phyloP scores from a whole-genome alignment of 1,140 invertebrate species.

The Hycleus cichorii region DNA sequence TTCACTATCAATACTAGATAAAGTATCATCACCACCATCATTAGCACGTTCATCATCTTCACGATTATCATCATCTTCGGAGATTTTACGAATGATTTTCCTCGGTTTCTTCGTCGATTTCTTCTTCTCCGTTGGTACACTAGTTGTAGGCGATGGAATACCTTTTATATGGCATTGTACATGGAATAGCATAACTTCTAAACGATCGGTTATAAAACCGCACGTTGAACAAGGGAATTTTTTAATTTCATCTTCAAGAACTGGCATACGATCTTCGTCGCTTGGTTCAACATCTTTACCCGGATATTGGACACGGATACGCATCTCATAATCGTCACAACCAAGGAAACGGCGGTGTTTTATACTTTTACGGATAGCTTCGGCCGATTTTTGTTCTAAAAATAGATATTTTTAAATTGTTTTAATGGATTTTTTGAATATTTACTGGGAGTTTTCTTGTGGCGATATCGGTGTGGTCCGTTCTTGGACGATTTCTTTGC shows the following conservation, averaged over 20 bases:
- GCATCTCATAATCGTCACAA: slow-evolving; percentile 55
- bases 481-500: slow-evolving; percentile 34
- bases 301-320: slow-evolving; percentile 49
- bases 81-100: background rate
- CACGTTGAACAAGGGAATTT: slow-evolving; percentile 57
- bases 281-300: slow-evolving; percentile 28
- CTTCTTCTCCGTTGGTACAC: slow-evolving; percentile 19
- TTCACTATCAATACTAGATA: slow-evolving; percentile 3
- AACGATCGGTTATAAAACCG: slow-evolving; percentile 52
- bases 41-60: background rate
- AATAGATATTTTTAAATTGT: too few species aligned
- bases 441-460: background rate
- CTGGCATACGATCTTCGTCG: slow-evolving; percentile 12
- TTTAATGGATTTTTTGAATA: background rate
- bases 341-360: slow-evolving; percentile 48
- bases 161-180: slow-evolving; percentile 50
- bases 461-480: background rate
- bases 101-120: slow-evolving; percentile 4
- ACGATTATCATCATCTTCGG: slow-evolving; percentile 4
- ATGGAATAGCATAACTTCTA: slow-evolving; percentile 64
- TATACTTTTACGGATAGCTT: slow-evolving; percentile 30
- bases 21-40: background rate
- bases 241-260: slow-evolving; percentile 17
- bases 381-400: background rate
- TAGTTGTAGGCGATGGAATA: background rate